These are phyloP conservation scores for Etheostoma cragini DNA, from an alignment of 2,113 vertebrate genomes.

Conservation along the genomic window DNA sequence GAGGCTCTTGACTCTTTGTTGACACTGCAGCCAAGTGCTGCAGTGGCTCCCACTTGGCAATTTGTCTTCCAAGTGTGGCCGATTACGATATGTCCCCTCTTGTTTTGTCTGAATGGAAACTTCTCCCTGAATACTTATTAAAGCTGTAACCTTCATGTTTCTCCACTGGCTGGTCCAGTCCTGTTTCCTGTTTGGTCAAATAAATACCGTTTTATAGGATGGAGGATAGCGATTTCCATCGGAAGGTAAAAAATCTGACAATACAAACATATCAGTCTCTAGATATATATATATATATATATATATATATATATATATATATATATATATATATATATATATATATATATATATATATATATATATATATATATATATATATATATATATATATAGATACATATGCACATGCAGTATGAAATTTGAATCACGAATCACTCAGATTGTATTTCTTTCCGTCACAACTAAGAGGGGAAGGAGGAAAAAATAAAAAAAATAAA, in stretches of 20 bases:
- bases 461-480: neutral
- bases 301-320: neutral
- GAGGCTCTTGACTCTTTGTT: slow-evolving; percentile 41
- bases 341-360: neutral
- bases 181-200: slow-evolving; percentile 26
- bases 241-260: slow-evolving; percentile 23
- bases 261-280: slow-evolving; percentile 13
- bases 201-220: slow-evolving; percentile 26
- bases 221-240: slow-evolving; percentile 10
- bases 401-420: slow-evolving; percentile 2
- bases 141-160: slow-evolving; percentile 47
- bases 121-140: slow-evolving; percentile 57
- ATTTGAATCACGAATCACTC: slow-evolving; percentile 47
- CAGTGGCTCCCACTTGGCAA: slow-evolving; percentile 20
- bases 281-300: neutral
- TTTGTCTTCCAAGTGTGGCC: slow-evolving; percentile 32
- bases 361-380: neutral
- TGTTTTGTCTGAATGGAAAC: slow-evolving; percentile 43
- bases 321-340: neutral
- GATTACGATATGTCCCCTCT: slow-evolving; percentile 24
- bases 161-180: slow-evolving; percentile 6
- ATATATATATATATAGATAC: neutral
- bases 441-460: slow-evolving; percentile 21
- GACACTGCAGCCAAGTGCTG: slow-evolving; percentile 27
- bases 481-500: neutral